Base-by-base conservation (phyloP, 1,140 invertebrate species). In the Pantala flavescens region DNA sequence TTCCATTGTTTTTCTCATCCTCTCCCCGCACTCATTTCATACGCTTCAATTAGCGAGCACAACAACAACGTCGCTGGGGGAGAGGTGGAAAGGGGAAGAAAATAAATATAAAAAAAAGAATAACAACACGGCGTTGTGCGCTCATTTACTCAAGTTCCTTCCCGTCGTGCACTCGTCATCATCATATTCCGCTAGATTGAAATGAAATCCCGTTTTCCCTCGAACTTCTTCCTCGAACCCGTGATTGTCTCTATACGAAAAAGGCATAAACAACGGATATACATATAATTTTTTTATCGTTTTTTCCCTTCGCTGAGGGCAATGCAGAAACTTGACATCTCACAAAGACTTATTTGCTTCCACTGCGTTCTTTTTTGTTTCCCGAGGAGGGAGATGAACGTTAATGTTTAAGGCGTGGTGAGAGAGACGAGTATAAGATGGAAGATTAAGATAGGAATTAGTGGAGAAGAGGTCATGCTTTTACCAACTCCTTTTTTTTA, bases 101-200 rank as follows among this genome's bases (percentile, higher is more conserved):
- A 36, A 21, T 16, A 63, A 63, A 63, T 63, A 63, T 19, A 7
- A 63, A 63, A 63, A 16, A 63, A 63, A 63, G 49, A 21, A 63
- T 19, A 21, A 19, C 49, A 21, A 63, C 49, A 63, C 49, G 12
- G 49, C 49, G 49, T 63, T 63, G 49, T 63, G 49, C 49, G 12
- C 49, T 63, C 49, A 63, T 63, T 63, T 63, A 63, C 49, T 63
- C 49, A 63, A 63, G 49, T 63, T 63, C 49, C 49, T 63, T 21
- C n/a, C 49, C 49, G 49, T 63, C 49, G 12, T 63, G 5, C 49
- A 19, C 49, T 63, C 49, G 49, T 63, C 49, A 63, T 63, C 49
- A 63, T 63, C 49, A 63, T 63, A 63, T 63, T 63, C 49, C 49
- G n/a, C 49, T 63, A 63, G 49, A 63, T 63, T 63, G 49, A 63